Conservation (phyloP, 2,797 vertebrate genomes). For the Myotis vivesi region DNA sequence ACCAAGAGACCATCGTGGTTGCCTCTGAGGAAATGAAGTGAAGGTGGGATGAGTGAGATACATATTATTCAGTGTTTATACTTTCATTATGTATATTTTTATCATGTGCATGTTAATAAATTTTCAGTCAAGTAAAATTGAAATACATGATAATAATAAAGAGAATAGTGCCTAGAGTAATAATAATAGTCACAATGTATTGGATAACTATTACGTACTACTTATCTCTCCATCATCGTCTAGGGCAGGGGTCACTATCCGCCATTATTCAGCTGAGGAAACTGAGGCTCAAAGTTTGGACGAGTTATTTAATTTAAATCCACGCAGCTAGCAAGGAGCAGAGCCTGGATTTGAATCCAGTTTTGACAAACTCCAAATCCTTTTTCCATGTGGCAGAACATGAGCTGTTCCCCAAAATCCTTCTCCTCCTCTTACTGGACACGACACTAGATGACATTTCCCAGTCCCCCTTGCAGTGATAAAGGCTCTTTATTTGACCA, state of each 20-base stretch:
- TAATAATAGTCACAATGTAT: neutral
- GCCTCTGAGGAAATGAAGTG: neutral
- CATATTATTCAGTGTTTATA: neutral
- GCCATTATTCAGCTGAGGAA: neutral
- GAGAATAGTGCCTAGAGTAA: neutral
- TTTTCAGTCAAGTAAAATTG: neutral
- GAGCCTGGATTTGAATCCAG: neutral
- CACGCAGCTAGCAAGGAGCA: neutral
- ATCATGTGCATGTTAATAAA: neutral
- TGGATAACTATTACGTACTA: neutral
- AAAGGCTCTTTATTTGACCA: neutral
- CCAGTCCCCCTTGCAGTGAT: neutral
- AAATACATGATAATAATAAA: neutral
- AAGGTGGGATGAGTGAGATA: neutral
- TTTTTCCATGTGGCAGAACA: neutral
- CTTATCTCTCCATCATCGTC: neutral
- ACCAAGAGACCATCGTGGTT: neutral
- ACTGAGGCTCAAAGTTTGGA: neutral
- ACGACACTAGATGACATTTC: neutral
- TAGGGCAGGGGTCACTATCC: too few species aligned
- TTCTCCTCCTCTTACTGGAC: neutral
- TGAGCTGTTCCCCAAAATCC: neutral
- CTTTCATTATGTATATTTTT: neutral
- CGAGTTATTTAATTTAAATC: neutral
- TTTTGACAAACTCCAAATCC: neutral